phyloP scores from a whole-genome alignment of 2,113 vertebrate genomes.

The Erythrolamprus reginae region DNA sequence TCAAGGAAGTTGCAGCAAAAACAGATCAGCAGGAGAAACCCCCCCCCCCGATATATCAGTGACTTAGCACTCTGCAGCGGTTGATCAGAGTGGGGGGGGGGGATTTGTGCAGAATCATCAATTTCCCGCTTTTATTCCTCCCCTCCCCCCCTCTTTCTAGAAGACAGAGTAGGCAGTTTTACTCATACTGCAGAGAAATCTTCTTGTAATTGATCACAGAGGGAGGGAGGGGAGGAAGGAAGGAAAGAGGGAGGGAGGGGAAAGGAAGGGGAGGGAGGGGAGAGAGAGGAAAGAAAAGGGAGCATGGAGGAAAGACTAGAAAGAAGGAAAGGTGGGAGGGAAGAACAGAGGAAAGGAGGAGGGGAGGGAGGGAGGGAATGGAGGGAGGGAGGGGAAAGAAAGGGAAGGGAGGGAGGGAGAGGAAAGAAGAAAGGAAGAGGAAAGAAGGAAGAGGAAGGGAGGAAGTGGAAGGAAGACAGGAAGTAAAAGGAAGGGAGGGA shows the following conservation, averaged over 20 bases:
- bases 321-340: too few relatives aligned
- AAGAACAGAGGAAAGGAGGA: too few relatives aligned
- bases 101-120: conserved; percentile 63
- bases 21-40: conserved; percentile 56
- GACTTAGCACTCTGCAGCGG: conserved; percentile 63
- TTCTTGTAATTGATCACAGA: background rate
- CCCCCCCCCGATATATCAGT: too few relatives aligned
- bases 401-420: too few relatives aligned
- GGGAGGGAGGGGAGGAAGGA: too few relatives aligned
- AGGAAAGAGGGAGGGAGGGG: background rate
- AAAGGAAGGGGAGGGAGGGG: too few relatives aligned
- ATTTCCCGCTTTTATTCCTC: conserved; percentile 37
- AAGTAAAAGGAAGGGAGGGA: too few relatives aligned
- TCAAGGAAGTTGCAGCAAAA: conserved; percentile 52
- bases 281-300: too few relatives aligned
- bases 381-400: too few relatives aligned
- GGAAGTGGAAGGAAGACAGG: too few relatives aligned
- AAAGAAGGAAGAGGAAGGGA: too few relatives aligned
- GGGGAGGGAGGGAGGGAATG: rapidly evolving
- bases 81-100: conserved; percentile 63
- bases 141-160: background rate
- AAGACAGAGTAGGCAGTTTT: conserved; percentile 52
- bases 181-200: conserved; percentile 46
- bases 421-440: too few relatives aligned
- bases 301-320: background rate